Evolutionary conservation across 2,113 vertebrate species (phyloP).

Genomic region (Ploceus nigricollis): DNA sequence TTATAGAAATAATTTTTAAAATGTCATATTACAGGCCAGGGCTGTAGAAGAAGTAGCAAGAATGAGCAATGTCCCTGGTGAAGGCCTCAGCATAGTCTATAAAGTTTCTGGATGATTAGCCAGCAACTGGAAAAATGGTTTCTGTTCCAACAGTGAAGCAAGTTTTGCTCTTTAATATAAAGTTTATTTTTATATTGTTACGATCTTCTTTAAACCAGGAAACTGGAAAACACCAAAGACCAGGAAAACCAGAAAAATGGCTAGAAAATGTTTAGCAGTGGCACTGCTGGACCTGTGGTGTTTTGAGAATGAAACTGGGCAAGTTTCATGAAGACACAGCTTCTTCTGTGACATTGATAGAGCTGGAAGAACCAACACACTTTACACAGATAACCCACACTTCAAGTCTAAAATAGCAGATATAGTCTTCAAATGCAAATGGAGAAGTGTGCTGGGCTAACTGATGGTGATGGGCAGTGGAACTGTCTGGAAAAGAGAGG

Average conservation of each 20-base stretch:
- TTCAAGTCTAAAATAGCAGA: not conserved
- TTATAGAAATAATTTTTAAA: not conserved
- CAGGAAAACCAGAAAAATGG: not conserved
- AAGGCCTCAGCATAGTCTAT: not conserved
- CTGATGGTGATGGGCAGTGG: not conserved
- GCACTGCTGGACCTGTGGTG: not conserved
- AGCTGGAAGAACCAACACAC: not conserved
- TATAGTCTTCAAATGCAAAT: not conserved
- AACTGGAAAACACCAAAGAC: not conserved
- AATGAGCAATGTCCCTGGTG: not conserved
- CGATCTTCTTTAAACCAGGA: not conserved
- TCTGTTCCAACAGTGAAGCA: not conserved
- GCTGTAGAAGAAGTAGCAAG: not conserved
- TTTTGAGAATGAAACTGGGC: not conserved
- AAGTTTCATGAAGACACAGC: not conserved
- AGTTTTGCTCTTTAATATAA: not conserved
- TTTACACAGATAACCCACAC: not conserved
- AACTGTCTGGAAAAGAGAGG: no score
- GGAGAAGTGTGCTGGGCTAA: not conserved
- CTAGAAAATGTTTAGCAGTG: not conserved
- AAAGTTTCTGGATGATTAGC: not conserved
- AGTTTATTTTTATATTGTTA: not conserved
- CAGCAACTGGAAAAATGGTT: not conserved
- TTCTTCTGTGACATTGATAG: not conserved
- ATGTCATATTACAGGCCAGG: not conserved